Evolutionary conservation across 2,113 vertebrate species (phyloP), one percentile per base, ranked within the genome.

Genomic region (Sturnira hondurensis): DNA sequence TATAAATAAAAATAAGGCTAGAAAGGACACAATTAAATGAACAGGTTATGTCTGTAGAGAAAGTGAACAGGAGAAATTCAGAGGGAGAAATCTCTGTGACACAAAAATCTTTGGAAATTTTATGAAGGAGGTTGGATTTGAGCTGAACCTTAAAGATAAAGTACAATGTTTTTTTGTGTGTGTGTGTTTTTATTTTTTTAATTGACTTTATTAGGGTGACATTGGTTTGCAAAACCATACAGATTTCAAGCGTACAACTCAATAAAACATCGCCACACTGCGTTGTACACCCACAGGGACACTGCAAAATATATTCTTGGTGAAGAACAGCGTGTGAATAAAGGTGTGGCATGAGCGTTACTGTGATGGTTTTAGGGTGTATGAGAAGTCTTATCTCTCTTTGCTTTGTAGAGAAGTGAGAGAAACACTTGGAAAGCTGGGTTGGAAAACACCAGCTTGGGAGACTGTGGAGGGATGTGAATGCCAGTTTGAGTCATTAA

Each of bases 361-460:
- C 8, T 0, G n/a, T 0, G 1, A 19, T 0, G 38, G 54, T 20
- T 33, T 7, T 31, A 2, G 9, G 33, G 3, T 2, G 0, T 6
- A 8, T 11, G 77, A 61, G n/a, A 3, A 78, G 36, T 33, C 26
- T 3, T 19, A 19, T 31, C 67, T 36, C n/a, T 74, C 15, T 5
- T 4, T 13, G 0, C 5, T 0, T 2, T 4, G 41, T 10, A 16
- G 56, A 22, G 31, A 31, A 14, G 24, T 16, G 24, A 80, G 67
- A 74, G 24, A 26, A 5, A 9, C 1, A 1, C 16, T 28, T 50
- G 38, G 45, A 11, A 16, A 84, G 47, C 33, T 22, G 5, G 20
- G 4, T 17, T 11, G 33, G 33, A 58, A 24, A 24, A 58, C 22
- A 58, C n/a, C n/a, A n/a, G n/a, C 22, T 58, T 58, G 22, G 50